phyloP scores from a whole-genome alignment of 2,797 vertebrate genomes.

The Mus spretus region DNA sequence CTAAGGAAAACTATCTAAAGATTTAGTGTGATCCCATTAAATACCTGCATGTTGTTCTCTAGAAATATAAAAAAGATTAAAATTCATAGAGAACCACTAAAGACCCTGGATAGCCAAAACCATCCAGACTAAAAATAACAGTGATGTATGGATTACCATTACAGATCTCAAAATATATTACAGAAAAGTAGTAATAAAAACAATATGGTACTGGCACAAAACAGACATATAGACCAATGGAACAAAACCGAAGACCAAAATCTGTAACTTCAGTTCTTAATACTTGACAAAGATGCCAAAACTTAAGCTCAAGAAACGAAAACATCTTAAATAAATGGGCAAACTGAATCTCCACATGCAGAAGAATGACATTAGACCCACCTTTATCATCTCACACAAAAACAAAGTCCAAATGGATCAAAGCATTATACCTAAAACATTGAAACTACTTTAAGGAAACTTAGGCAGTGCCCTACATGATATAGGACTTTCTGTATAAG shows the following conservation, averaged over 20 bases:
- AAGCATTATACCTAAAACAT: not conserved
- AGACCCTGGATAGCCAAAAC: not conserved
- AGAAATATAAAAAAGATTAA: not conserved
- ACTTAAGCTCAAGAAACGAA: not conserved
- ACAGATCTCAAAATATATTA: not conserved
- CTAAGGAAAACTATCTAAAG: not conserved
- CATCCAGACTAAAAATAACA: not conserved
- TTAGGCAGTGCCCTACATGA: not conserved
- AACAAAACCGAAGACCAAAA: not conserved
- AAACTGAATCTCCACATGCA: not conserved
- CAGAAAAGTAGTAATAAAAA: not conserved
- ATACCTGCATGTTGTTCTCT: not conserved
- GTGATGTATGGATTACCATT: not conserved
- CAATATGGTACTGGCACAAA: not conserved
- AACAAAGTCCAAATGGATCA: not conserved
- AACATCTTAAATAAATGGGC: not conserved
- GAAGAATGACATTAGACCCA: not conserved
- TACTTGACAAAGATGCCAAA: not conserved
- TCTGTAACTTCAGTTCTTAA: not conserved
- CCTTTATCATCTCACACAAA: not conserved
- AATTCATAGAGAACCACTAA: not conserved
- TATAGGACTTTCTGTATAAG: not conserved
- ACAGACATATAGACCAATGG: not conserved
- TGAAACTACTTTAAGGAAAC: not conserved
- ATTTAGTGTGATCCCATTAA: not conserved